A percentile compares a stretch with the other conserved stretches of the same genome.
These are phyloP conservation scores for Jacana jacana DNA, from an alignment of 2,113 vertebrate species.

Conservation along the genomic window DNA sequence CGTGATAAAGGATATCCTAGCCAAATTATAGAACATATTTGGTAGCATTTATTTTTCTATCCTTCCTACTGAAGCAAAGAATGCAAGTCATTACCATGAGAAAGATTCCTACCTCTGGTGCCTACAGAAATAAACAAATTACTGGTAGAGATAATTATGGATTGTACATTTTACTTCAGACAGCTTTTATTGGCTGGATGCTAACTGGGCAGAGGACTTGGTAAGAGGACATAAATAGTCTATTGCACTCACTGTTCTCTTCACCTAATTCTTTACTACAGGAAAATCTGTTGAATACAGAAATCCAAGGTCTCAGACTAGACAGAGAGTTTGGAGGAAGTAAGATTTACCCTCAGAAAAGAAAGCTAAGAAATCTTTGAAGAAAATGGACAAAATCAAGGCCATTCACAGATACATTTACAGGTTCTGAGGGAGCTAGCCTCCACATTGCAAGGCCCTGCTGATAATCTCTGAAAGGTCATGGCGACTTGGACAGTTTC, in stretches of 20 bases:
- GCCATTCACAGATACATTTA: not conserved
- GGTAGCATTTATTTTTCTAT: not conserved
- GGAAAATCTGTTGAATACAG: not conserved
- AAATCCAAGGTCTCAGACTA: not conserved
- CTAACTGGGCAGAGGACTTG: not conserved
- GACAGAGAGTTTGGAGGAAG: not conserved
- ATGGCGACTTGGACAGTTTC: accelerated
- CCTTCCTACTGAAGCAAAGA: not conserved
- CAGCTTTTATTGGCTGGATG: not conserved
- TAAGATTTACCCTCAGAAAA: not conserved
- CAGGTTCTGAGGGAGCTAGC: not conserved
- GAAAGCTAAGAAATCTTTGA: not conserved
- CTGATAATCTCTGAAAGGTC: not conserved
- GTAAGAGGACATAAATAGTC: not conserved
- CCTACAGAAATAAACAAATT: not conserved
- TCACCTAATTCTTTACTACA: not conserved
- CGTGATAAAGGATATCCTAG: not conserved
- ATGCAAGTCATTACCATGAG: not conserved
- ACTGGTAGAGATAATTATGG: not conserved
- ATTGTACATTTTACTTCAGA: not conserved
- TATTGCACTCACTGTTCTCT: not conserved
- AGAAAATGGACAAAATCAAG: not conserved
- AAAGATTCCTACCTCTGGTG: not conserved
- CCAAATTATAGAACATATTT: not conserved
- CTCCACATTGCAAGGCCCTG: not conserved